phyloP scores from a whole-genome alignment of 1,140 invertebrate genomes.

The Myzus persicae region DNA sequence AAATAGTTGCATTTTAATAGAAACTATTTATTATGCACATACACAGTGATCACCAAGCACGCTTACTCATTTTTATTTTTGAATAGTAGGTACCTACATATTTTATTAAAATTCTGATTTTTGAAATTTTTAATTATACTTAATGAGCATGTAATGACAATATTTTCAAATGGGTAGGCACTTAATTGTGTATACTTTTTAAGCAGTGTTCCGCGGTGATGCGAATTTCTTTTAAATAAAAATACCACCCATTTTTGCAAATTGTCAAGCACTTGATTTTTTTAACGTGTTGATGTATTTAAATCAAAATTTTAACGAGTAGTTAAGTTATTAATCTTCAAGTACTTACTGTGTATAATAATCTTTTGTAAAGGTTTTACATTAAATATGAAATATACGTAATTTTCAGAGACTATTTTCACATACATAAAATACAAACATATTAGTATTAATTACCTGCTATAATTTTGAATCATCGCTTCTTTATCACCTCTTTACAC shows the following conservation, averaged over 20 bases:
- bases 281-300: neutral
- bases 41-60: neutral
- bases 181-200: neutral
- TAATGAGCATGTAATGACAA: no score
- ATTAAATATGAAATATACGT: neutral
- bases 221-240: neutral
- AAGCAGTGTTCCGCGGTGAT: neutral
- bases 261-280: neutral
- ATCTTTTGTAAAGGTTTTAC: neutral
- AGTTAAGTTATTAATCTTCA: neutral
- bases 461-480: no score
- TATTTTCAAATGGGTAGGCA: neutral
- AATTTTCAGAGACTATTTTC: no score
- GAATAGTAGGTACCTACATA: neutral
- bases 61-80: neutral
- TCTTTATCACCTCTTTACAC: no score
- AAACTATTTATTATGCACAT: neutral
- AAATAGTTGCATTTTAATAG: slow-evolving; percentile 3
- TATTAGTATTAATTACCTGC: no score
- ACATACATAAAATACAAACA: no score
- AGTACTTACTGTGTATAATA: neutral
- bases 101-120: neutral
- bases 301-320: neutral
- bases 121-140: neutral
- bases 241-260: neutral